Base-by-base conservation (phyloP, 2,888 invertebrate genomes). In the Hyppa rectilinea region DNA sequence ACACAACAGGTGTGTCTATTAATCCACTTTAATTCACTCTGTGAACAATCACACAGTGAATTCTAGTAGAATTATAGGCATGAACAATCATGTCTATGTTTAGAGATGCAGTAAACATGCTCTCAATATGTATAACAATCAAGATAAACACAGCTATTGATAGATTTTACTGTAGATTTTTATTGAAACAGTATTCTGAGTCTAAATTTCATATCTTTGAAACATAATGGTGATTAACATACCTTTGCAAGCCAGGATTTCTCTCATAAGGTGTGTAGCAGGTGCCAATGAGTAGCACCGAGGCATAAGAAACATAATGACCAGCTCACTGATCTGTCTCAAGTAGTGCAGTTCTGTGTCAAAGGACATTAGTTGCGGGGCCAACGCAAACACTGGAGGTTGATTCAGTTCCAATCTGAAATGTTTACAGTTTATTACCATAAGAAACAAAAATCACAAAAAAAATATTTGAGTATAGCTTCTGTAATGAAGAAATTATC, bases 161-260 rank as follows among this genome's bases (percentile, higher is more conserved):
- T 36, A n/a, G 4, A 45, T 38, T 47, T 29, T n/a, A 29, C 4
- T 23, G 9, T 29, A 47, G 2, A 29, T 29, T 62, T 0, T 3
- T n/a, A 36, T 29, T 34, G 5, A 29, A 14, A 29, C 2, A 40
- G 20, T 40, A 40, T 58, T 58, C 14, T 40, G 1, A 5, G 2
- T 38, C 26, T 29, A 29, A 14, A 43, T 59, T 59, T 29, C 1
- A 40, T 2, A 59, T 1, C 6, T 26, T 34, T 5, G 2, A 20
- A 52, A 3, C 10, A 31, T 52, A 5, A 2, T 50, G 29, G 40
- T n/a, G 7, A 40, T 14, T 43, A 43, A 43, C 43, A 64, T 96
- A 99, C 98, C 97, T 97, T 98, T 98, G 88, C 97, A 98, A 52
- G 98, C 97, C 61, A 99, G 93, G 80, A 98, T 97, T 96, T 99